Conservation (phyloP, 2,888 invertebrate genomes). For the Drosophila antonietae region DNA sequence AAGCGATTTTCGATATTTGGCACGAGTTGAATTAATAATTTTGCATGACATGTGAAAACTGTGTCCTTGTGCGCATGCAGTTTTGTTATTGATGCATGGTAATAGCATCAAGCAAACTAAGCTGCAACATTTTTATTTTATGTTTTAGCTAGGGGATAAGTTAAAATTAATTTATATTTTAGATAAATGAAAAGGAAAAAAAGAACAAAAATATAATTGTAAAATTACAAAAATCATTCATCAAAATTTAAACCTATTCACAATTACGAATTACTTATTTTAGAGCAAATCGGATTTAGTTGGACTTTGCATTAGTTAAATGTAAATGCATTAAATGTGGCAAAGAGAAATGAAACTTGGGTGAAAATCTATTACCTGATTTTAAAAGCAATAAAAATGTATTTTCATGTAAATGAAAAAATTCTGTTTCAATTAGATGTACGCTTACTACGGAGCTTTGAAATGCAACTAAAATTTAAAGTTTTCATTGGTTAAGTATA, state of each 20-base stretch:
- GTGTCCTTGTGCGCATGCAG: constrained; percentile 1
- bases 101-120: not conserved
- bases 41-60: constrained; percentile 1
- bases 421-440: no score
- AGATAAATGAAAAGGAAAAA: not conserved
- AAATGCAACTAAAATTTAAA: not conserved
- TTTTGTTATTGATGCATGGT: not conserved
- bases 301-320: not conserved
- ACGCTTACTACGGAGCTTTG: no score
- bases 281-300: not conserved
- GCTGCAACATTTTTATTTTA: not conserved
- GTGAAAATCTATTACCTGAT: no score
- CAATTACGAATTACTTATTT: no score
- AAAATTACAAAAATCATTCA: not conserved
- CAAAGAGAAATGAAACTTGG: not conserved
- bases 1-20: constrained; percentile 26
- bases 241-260: not conserved
- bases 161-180: not conserved
- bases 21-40: constrained; percentile 20
- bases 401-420: no score
- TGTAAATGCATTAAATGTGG: not conserved
- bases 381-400: no score
- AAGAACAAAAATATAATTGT: not conserved
- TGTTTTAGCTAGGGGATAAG: not conserved
- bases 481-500: no score